Conservation (phyloP, 92 coral and sea anemone genomes). For the Umimayanthus kanabou region DNA sequence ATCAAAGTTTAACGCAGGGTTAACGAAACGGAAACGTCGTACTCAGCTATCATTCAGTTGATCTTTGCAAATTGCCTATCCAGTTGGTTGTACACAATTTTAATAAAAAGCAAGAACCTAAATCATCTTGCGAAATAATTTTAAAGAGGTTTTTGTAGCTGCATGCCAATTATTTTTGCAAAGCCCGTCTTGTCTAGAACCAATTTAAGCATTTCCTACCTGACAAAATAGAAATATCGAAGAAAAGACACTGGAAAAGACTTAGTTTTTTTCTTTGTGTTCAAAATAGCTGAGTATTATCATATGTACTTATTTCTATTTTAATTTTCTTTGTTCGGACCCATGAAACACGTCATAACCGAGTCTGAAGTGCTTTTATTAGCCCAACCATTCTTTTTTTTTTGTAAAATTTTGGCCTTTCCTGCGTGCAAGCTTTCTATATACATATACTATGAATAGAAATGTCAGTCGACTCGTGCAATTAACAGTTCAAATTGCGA, state of each 20-base stretch:
- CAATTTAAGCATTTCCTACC: not conserved
- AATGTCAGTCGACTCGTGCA: not conserved
- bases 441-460: not conserved
- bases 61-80: not conserved
- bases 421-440: not conserved
- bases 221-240: not conserved
- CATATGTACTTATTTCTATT: no score
- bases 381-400: not conserved
- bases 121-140: not conserved
- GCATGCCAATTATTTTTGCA: not conserved
- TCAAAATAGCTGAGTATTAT: not conserved
- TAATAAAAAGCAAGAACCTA: no score
- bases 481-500: slow-evolving; percentile 3
- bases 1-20: not conserved
- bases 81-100: not conserved
- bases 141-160: not conserved
- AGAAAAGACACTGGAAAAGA: not conserved
- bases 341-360: no score
- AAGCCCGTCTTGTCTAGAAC: not conserved
- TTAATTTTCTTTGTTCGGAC: no score
- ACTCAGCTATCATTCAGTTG: not conserved
- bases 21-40: not conserved
- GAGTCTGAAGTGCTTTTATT: no score
- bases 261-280: not conserved
- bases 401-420: not conserved